Evolutionary conservation across 1,140 invertebrate genomes (phyloP), one percentile per base, ranked within the genome.

Genomic region (Bombus soroeensis): DNA sequence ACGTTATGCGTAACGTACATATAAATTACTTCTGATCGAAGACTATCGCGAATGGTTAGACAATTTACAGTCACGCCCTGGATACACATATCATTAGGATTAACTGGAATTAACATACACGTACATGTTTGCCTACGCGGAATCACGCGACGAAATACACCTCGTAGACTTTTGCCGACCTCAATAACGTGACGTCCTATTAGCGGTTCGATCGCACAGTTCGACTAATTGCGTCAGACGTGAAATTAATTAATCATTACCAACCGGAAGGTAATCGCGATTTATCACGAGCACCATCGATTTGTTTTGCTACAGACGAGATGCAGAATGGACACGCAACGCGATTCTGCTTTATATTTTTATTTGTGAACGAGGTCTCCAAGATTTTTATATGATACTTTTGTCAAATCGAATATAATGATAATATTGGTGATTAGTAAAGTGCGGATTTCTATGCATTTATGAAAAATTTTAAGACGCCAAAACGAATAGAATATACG

Each of bases 161-260:
- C 68, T 41, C 53, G 34, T 43, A 22, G 28, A 81, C 37, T 57
- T 81, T 81, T 62, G 79, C 79, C 37, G 47, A 72, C 47, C 68
- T 71, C 66, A 57, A 53, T 70, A 70, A 80, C 78, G 79, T 72
- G 79, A 81, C 68, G 47, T 18, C 28, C 68, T n/a, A 81, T 72
- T 70, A 53, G 66, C 28, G 62, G 25, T 39, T 81, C 66, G 66
- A 71, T 81, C 47, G 28, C 78, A 18, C 66, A 47, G 18, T 9
- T 15, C 47, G n/a, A 72, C 53, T 81, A 81, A 81, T 81, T 81
- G 79, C 47, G 37, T 72, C 59, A 59, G 79, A 59, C 53, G 79
- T n/a, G 78, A 53, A 70, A 81, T 81, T 81, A 72, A 81, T 80
- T 80, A 80, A 70, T 80, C 78, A 80, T 80, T 53, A 39, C 34